A percentile compares a stretch with the other conserved stretches of the same genome.
These are phyloP conservation scores for Notamacropus eugenii DNA, from an alignment of 2,797 vertebrate genomes.

Conservation along the genomic window DNA sequence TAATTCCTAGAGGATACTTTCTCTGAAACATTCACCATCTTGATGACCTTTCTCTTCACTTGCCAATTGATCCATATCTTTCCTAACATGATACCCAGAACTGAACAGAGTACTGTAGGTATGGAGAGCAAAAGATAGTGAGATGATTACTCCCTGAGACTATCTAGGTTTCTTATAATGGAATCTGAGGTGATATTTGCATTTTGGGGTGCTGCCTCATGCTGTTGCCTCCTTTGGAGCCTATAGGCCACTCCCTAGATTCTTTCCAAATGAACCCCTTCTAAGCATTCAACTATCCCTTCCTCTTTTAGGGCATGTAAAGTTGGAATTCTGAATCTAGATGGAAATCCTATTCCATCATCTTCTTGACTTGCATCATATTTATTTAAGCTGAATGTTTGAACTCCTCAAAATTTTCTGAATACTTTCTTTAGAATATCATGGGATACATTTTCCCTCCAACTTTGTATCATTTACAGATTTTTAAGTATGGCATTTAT, in stretches of 20 bases:
- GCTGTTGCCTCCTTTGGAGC: neutral
- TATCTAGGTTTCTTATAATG: neutral
- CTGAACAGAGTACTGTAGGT: neutral
- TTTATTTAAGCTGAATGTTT: neutral
- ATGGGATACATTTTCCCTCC: neutral
- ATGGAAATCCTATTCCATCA: neutral
- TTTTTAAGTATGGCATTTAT: neutral
- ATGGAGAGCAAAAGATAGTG: neutral
- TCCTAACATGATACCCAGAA: neutral
- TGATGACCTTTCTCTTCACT: neutral
- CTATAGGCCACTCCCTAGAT: neutral
- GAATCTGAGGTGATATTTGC: neutral
- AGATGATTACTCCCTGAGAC: neutral
- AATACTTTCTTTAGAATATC: neutral
- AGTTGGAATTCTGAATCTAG: neutral
- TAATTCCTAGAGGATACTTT: neutral
- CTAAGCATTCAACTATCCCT: neutral
- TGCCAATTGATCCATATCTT: neutral
- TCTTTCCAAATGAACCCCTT: neutral
- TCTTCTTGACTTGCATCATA: neutral
- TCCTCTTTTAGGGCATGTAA: neutral
- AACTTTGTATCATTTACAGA: neutral
- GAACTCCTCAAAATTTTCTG: neutral
- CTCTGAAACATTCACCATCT: neutral
- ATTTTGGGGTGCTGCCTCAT: neutral